Conservation (phyloP, 2,888 invertebrate species). For the Elegia similella region DNA sequence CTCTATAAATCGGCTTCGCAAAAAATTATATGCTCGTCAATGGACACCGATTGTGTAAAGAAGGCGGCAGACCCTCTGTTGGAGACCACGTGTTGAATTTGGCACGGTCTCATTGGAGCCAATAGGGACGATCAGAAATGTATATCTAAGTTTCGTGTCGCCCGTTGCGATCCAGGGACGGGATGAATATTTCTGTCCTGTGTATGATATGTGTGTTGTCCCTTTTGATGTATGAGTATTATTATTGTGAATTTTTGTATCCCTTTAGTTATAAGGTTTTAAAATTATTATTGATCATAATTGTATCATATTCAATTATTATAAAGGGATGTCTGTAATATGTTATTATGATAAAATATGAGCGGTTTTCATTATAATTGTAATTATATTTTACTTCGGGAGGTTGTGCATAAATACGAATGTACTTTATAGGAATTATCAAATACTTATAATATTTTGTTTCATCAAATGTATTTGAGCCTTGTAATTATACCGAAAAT, state of each 20-base stretch:
- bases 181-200: constrained; percentile 29
- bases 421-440: constrained; percentile 25
- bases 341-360: constrained; percentile 48
- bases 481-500: constrained; percentile 5
- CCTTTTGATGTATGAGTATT: constrained; percentile 66
- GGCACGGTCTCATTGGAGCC: constrained; percentile 1
- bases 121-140: constrained; percentile 4
- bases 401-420: constrained; percentile 66
- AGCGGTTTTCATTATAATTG: constrained; percentile 55
- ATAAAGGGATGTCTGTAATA: constrained; percentile 34
- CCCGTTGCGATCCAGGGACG: constrained; percentile 17
- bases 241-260: constrained; percentile 78
- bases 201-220: constrained; percentile 43
- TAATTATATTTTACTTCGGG: constrained; percentile 59
- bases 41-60: constrained; percentile 31
- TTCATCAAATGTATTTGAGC: neutral
- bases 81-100: constrained; percentile 66
- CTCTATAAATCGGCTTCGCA: constrained; percentile 57
- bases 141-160: constrained; percentile 13
- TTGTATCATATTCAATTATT: constrained; percentile 64
- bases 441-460: neutral
- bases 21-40: constrained; percentile 39
- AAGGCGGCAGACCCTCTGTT: constrained; percentile 58
- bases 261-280: constrained; percentile 72
- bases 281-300: constrained; percentile 75